Evolutionary conservation across 2,888 invertebrate genomes (phyloP).

Genomic region (Noctua fimbriata): DNA sequence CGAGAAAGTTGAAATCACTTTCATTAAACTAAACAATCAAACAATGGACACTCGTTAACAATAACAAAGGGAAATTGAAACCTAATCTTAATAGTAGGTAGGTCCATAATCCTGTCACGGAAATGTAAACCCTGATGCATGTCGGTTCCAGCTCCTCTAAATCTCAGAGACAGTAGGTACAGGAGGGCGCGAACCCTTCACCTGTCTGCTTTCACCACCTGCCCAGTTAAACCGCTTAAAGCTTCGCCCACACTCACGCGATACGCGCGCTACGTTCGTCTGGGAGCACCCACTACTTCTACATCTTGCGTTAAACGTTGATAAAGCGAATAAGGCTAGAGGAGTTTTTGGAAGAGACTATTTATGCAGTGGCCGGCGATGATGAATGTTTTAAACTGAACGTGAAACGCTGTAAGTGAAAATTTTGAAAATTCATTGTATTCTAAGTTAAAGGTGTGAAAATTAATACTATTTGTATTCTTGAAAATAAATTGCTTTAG

Average conservation of each 20-base stretch:
- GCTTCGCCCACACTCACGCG: conserved; percentile 51
- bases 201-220: conserved; percentile 80
- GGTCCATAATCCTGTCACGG: neutral
- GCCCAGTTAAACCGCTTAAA: conserved; percentile 79
- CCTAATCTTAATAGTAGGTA: neutral
- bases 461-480: neutral
- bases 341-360: no score
- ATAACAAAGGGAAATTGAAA: conserved; percentile 14
- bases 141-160: conserved; percentile 40
- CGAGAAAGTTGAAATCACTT: neutral
- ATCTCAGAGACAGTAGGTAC: conserved; percentile 29
- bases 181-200: conserved; percentile 71
- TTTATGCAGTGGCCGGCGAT: no score
- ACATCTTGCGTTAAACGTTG: neutral
- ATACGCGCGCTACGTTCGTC: neutral
- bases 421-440: neutral
- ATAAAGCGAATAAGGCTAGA: neutral
- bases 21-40: conserved; percentile 1
- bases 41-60: neutral
- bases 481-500: neutral
- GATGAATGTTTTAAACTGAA: no score
- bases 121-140: conserved; percentile 15
- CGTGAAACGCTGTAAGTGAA: no score
- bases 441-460: neutral
- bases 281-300: conserved; percentile 7